phyloP scores from a whole-genome alignment of 53 echinoderm and acorn worm species.

The Holothuria leucospilota region DNA sequence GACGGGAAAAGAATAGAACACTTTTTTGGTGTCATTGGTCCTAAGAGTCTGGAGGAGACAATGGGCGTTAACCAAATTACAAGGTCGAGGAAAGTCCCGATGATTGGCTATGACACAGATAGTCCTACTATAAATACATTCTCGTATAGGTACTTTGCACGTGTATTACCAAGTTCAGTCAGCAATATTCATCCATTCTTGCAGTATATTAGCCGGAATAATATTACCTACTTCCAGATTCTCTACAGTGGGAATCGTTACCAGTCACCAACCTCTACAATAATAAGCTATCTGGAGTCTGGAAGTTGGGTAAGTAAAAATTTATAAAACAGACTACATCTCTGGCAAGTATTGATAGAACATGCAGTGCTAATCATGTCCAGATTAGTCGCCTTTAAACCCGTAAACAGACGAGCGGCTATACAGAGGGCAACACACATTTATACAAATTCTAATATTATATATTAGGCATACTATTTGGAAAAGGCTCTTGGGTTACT shows the following conservation, averaged over 20 bases:
- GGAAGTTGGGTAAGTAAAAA: conserved; percentile 34
- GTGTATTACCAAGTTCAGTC: conserved; percentile 58
- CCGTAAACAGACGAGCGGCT: too few species aligned
- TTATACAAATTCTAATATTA: too few species aligned
- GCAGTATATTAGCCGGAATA: conserved; percentile 49
- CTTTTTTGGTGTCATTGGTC: conserved; percentile 82
- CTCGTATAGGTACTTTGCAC: conserved; percentile 67
- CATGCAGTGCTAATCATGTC: too few species aligned
- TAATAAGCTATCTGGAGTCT: conserved; percentile 6
- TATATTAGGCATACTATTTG: too few species aligned
- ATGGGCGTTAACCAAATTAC: conserved; percentile 44
- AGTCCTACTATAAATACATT: conserved; percentile 43
- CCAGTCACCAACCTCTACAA: neutral
- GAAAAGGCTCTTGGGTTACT: too few species aligned
- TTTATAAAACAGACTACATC: too few species aligned
- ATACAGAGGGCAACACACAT: too few species aligned
- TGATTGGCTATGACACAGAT: conserved; percentile 68
- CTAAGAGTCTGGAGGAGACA: conserved; percentile 69
- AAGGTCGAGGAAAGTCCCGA: conserved; percentile 61
- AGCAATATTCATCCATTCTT: conserved; percentile 58
- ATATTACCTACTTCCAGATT: conserved; percentile 69
- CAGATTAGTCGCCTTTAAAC: too few species aligned
- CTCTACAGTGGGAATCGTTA: conserved; percentile 25
- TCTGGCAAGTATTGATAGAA: too few species aligned
- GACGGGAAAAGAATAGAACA: conserved; percentile 62